Base-by-base conservation (phyloP, 2,797 vertebrate genomes). In the Neomorphus geoffroyi region DNA sequence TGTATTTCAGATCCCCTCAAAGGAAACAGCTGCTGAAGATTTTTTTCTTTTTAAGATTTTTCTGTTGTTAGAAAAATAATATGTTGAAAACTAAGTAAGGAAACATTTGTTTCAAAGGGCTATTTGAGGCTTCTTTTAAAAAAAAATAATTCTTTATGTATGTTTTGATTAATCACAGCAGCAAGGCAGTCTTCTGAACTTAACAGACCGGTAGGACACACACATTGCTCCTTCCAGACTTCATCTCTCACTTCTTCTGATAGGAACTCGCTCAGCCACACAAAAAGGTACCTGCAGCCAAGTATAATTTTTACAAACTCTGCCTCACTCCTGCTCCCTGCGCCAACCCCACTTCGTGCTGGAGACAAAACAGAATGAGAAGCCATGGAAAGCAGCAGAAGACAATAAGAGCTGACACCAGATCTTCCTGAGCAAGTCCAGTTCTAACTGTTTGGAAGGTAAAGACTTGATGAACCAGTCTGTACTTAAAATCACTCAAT, bases 321-420 rank as follows among this genome's bases (percentile, higher is more conserved):
- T 46, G 53, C 41, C 26, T 64, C 50, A 18, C 37, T 67, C 23
- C 46, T 46, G 21, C 35, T 83, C 56, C n/a, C 37, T 58, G 57
- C 7, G 28, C 23, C n/a, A 51, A 33, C 1, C 8, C 7, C 1
- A 8, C 7, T 18, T 32, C 3, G 3, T 3, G 9, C 21, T 15
- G 50, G 53, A 83, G 35, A 58, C 16, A 64, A 53, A 67, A 32
- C 8, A 39, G 24, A 66, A 58, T 24, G 51, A 57, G 24, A 86
- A 50, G n/a, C n/a, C n/a, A n/a, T 5, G 15, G 53, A 71, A 81
- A 81, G 37, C 21, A 70, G 32, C 32, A 16, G 35, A 57, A 51
- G 10, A 56, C 0, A 8, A 33, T 18, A 61, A 61, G 35, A 48
- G 35, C 66, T 67, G 39, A 39, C 12, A 78, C 4, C n/a, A 79